Base-by-base conservation (phyloP, 1,140 invertebrate genomes). In the Meloidogyne chitwoodi region DNA sequence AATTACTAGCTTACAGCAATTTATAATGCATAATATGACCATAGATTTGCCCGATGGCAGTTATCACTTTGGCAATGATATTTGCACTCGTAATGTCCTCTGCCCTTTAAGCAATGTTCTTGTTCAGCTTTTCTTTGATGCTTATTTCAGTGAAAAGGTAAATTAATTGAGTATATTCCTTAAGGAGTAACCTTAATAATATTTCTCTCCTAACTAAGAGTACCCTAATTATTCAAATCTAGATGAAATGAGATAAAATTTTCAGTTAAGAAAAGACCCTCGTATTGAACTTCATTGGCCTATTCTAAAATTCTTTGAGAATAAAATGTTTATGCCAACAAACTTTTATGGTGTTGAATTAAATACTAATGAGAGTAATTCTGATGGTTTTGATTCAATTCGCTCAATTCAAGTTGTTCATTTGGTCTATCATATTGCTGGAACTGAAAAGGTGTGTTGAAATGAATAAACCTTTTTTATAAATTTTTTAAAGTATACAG, bases 311-410 rank as follows among this genome's bases (percentile, higher is more conserved):
- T 86, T 85, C 62, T 85, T 85, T 75, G 84, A 86, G 44, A 85
- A 83, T 27, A 85, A 84, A 76, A 80, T 86, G 68, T 86, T 86
- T 72, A 61, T 86, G 31, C 84, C 85, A 12, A 86, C 84, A 10
- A 83, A 87, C 74, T 86, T 86, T 64, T 86, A 86, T 70, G 85
- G 85, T n/a, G 85, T 86, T 11, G 68, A 83, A 31, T 24, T 81
- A 71, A 73, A 63, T 2, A 48, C n/a, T 8, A 56, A 8, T 56
- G 75, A 83, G 3, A 76, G 56, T 24, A 68, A 65, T 22, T 48
- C 68, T 41, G 62, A 71, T 4, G 78, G 77, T 14, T 79, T 87
- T 44, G 68, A 81, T n/a, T 22, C 66, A 48, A 83, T 87, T 26
- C 66, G 79, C n/a, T 76, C 71, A 14, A 78, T 73, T 22, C 71